These are phyloP conservation scores for Stegostoma tigrinum DNA, from an alignment of 2,113 vertebrate species.

Conservation along the genomic window DNA sequence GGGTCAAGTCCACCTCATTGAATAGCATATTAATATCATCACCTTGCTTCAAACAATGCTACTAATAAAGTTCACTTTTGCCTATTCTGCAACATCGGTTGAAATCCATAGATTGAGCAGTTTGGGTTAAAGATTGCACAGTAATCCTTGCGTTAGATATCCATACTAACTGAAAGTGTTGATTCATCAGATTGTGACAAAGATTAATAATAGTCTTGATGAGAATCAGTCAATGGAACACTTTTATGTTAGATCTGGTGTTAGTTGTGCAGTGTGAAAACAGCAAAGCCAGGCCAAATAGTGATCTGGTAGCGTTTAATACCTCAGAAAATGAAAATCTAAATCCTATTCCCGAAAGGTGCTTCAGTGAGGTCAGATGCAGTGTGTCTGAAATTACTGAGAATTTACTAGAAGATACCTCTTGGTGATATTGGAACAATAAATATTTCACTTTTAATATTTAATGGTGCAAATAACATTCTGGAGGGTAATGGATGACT, in stretches of 20 bases:
- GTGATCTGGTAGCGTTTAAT: not conserved
- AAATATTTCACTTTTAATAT: constrained; percentile 30
- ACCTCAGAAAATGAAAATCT: not conserved
- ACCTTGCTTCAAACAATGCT: constrained; percentile 1
- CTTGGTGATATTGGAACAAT: constrained; percentile 27
- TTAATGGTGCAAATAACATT: not conserved
- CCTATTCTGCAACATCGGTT: not conserved
- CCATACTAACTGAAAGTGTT: not conserved
- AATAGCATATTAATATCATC: not conserved
- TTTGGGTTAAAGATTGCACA: not conserved
- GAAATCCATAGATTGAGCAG: not conserved
- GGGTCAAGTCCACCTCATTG: too few relatives aligned
- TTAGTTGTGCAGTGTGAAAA: not conserved
- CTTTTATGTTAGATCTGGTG: not conserved
- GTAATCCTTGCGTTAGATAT: not conserved
- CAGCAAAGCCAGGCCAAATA: not conserved
- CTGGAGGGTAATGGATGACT: not conserved
- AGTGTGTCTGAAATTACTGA: not conserved
- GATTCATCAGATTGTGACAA: not conserved
- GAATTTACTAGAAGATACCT: not conserved
- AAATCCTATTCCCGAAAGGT: not conserved
- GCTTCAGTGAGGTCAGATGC: not conserved
- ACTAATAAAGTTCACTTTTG: not conserved
- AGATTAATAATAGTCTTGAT: not conserved
- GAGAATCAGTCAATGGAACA: not conserved